Evolutionary conservation across 1,140 invertebrate genomes (phyloP).

Genomic region (Eriosoma lanigerum): DNA sequence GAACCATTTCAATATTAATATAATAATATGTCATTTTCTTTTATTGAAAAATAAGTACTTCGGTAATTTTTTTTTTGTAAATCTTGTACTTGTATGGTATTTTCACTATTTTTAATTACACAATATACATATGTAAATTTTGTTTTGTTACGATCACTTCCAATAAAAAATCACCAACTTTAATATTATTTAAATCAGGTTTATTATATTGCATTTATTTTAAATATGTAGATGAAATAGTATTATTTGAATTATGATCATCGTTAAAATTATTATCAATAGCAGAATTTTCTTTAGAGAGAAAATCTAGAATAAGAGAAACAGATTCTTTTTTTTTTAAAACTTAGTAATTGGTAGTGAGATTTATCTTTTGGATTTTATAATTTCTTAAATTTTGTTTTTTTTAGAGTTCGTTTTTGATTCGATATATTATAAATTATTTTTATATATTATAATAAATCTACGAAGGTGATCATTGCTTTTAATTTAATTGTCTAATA

Average conservation of each 20-base stretch:
- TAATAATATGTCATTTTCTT: not conserved
- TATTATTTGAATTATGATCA: not conserved
- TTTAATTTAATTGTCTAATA: not conserved
- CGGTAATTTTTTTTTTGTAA: not conserved
- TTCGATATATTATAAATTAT: not conserved
- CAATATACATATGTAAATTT: not conserved
- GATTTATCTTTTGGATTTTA: not conserved
- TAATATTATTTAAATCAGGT: not conserved
- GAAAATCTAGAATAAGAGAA: not conserved
- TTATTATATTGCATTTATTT: not conserved
- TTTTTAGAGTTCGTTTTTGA: not conserved
- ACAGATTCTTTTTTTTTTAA: not conserved
- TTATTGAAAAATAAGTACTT: not conserved
- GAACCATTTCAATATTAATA: not conserved
- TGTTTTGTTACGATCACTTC: not conserved
- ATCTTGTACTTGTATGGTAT: not conserved
- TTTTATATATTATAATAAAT: too few relatives aligned
- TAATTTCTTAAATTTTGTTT: not conserved
- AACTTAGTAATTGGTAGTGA: not conserved
- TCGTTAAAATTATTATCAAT: not conserved
- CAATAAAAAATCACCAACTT: not conserved
- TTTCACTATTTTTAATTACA: not conserved
- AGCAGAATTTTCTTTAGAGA: not conserved
- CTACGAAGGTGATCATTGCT: not conserved
- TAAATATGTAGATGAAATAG: not conserved